phyloP scores from a whole-genome alignment of 1,140 invertebrate species.

The Drosophila sechellia region DNA sequence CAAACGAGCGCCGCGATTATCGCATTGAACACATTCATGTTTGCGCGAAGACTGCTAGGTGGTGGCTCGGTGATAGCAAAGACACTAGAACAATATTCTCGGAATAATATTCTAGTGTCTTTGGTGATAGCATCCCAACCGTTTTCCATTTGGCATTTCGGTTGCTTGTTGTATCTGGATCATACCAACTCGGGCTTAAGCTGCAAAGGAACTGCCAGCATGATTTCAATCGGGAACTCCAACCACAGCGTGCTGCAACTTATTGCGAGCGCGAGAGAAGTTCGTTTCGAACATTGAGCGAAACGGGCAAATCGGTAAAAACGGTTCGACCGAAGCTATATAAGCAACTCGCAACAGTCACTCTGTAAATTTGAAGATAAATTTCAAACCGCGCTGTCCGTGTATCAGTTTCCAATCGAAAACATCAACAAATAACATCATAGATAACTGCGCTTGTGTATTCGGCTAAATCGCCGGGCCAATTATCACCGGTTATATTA shows the following conservation, averaged over 20 bases:
- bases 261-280: background rate
- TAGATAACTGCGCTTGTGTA: background rate
- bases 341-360: background rate
- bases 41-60: background rate
- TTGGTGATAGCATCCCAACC: too few relatives aligned
- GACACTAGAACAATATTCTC: too few relatives aligned
- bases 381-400: background rate
- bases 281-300: background rate
- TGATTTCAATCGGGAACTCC: too few relatives aligned
- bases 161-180: too few relatives aligned
- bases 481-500: background rate
- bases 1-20: background rate
- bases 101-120: too few relatives aligned
- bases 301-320: background rate
- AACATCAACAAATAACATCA: background rate
- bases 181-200: too few relatives aligned
- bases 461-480: conserved; percentile 1
- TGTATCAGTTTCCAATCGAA: background rate
- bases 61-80: too few relatives aligned
- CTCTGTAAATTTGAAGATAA: background rate
- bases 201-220: too few relatives aligned
- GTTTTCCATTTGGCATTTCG: too few relatives aligned
- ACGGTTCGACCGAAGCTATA: background rate
- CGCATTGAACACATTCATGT: background rate
- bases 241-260: too few relatives aligned